phyloP scores from a whole-genome alignment of 2,113 vertebrate species.

The Condylura cristata region DNA sequence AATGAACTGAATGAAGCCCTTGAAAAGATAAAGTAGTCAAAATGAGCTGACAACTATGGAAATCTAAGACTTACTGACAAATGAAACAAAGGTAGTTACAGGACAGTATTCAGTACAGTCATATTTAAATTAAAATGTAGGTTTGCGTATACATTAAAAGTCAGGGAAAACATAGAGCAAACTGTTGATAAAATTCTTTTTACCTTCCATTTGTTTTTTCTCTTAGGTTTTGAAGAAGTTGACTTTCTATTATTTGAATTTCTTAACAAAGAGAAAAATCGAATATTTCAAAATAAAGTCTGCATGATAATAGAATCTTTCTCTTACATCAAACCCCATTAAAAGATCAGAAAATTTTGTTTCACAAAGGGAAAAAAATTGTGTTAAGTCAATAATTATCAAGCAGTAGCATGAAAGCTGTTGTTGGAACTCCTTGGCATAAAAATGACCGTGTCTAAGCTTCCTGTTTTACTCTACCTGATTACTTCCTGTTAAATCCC shows the following conservation, averaged over 20 bases:
- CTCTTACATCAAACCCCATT: not conserved
- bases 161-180: not conserved
- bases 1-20: not conserved
- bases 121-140: not conserved
- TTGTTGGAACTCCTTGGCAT: not conserved
- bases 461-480: not conserved
- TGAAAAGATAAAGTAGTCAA: not conserved
- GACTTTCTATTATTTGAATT: conserved; percentile 21
- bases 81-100: not conserved
- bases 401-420: not conserved
- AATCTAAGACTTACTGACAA: not conserved
- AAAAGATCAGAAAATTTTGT: conserved; percentile 39
- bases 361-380: not conserved
- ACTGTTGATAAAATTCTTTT: not conserved
- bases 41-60: not conserved
- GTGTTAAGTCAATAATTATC: conserved; percentile 25
- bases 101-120: not conserved
- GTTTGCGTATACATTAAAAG: not conserved
- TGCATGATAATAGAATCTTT: not conserved
- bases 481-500: not conserved
- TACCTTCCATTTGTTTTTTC: not conserved
- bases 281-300: not conserved
- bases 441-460: not conserved
- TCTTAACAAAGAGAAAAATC: not conserved
- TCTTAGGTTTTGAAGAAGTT: not conserved